These are phyloP conservation scores for Drosophila atripex DNA, from an alignment of 2,888 invertebrate species.

Conservation along the genomic window DNA sequence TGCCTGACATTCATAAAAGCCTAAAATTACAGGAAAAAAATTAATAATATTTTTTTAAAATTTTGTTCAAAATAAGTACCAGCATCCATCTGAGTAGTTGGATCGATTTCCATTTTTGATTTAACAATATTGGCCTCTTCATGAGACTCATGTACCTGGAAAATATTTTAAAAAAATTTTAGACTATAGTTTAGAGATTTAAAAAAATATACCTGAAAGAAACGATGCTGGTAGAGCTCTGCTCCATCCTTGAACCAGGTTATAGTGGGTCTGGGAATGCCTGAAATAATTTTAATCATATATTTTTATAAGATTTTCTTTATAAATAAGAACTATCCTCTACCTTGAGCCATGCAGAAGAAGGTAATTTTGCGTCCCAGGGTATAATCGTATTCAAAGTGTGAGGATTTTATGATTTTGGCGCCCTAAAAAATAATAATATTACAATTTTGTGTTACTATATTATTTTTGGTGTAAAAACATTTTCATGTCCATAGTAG, in stretches of 20 bases:
- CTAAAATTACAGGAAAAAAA: conserved; percentile 48
- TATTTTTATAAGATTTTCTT: not conserved
- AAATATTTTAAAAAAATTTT: not conserved
- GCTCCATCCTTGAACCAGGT: conserved; percentile 98
- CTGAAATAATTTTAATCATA: conserved; percentile 67
- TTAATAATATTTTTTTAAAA: not conserved
- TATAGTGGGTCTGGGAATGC: conserved; percentile 92
- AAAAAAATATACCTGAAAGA: conserved; percentile 88
- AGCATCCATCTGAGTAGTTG: conserved; percentile 97
- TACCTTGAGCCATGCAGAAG: conserved; percentile 94
- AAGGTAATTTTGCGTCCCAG: conserved; percentile 97
- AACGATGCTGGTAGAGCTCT: conserved; percentile 95
- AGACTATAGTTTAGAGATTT: not conserved
- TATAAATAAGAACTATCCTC: not conserved
- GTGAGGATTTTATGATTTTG: conserved; percentile 93
- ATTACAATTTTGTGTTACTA: not conserved
- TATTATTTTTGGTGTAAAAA: conserved; percentile 78
- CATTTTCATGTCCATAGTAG: conserved; percentile 95
- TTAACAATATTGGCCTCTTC: conserved; percentile 92
- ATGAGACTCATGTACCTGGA: conserved; percentile 94
- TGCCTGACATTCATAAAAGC: conserved; percentile 95
- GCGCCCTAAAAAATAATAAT: conserved; percentile 88
- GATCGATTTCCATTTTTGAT: conserved; percentile 97
- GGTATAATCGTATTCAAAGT: conserved; percentile 96
- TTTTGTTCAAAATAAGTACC: conserved; percentile 84